A percentile compares a stretch with the other conserved stretches of the same genome.
phyloP scores from a whole-genome alignment of 2,797 vertebrate genomes.

The Spheniscus humboldti region DNA sequence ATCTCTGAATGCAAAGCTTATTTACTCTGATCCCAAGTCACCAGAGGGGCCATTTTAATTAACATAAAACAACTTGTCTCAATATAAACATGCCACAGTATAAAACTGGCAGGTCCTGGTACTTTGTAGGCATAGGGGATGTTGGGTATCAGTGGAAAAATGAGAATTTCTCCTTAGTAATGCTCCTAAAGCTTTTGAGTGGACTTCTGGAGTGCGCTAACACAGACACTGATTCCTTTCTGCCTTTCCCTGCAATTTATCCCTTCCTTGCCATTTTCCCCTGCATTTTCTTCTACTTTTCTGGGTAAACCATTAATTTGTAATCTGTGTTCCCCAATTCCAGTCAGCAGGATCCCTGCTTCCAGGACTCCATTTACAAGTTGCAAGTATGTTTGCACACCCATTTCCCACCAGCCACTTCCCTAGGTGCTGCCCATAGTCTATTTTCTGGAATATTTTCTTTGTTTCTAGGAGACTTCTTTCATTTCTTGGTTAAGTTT shows the following conservation, averaged over 20 bases:
- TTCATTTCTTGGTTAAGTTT: not conserved
- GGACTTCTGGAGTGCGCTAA: fast-evolving
- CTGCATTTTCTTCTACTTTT: not conserved
- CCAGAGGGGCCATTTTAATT: not conserved
- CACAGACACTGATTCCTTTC: not conserved
- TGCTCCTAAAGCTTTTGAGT: not conserved
- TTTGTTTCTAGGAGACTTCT: not conserved
- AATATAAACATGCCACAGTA: not conserved
- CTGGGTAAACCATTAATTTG: not conserved
- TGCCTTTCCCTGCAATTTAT: not conserved
- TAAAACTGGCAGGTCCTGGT: not conserved
- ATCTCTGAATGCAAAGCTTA: not conserved
- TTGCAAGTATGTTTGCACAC: not conserved
- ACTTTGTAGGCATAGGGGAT: not conserved
- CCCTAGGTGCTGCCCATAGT: not conserved
- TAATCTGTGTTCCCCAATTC: not conserved
- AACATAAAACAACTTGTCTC: not conserved
- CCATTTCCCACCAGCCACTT: not conserved
- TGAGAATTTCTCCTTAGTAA: not conserved
- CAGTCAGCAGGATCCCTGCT: not conserved
- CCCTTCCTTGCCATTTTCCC: not conserved
- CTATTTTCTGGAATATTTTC: not conserved
- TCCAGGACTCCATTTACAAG: not conserved
- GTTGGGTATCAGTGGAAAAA: not conserved
- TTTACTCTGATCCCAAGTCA: not conserved